Evolutionary conservation across 2,888 invertebrate genomes (phyloP).

Genomic region (Adelognathus sp.): DNA sequence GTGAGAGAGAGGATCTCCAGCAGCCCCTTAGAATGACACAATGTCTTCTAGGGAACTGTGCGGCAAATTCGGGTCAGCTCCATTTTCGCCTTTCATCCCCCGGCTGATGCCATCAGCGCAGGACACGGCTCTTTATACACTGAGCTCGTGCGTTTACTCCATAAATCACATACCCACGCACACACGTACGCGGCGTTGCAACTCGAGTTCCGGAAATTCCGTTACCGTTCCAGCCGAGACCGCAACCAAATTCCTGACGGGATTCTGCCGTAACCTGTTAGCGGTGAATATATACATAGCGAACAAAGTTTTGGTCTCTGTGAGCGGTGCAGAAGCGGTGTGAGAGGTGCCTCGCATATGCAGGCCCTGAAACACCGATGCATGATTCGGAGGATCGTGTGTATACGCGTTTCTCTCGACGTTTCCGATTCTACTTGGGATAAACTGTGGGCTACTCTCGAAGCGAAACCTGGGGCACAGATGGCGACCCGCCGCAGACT

Average conservation of each 20-base stretch:
- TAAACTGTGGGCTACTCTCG: conserved; percentile 14
- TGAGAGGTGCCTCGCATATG: background rate
- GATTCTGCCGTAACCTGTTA: conserved; percentile 50
- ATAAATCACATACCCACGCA: conserved; percentile 17
- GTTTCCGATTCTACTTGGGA: conserved; percentile 14
- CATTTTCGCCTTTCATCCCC: background rate
- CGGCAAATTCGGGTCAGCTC: background rate
- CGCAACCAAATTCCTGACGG: conserved; percentile 67
- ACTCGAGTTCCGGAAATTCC: conserved; percentile 65
- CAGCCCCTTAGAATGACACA: too few species aligned
- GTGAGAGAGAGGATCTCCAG: too few species aligned
- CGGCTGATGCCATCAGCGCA: background rate
- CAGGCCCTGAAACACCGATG: conserved; percentile 13
- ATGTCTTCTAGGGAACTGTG: background rate
- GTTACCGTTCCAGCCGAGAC: conserved; percentile 56
- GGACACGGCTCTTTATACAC: background rate
- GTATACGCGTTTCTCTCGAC: background rate
- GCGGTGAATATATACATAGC: conserved; percentile 21
- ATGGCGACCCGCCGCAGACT: background rate
- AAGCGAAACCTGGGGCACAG: conserved; percentile 15
- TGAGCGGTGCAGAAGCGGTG: background rate
- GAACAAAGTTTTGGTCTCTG: conserved; percentile 12
- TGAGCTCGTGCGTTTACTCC: background rate
- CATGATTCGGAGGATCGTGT: background rate
- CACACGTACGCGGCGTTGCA: background rate